A percentile compares a stretch with the other conserved stretches of the same genome.
Conservation (phyloP, 2,797 vertebrate genomes). For the Chiropotes sagulatus region DNA sequence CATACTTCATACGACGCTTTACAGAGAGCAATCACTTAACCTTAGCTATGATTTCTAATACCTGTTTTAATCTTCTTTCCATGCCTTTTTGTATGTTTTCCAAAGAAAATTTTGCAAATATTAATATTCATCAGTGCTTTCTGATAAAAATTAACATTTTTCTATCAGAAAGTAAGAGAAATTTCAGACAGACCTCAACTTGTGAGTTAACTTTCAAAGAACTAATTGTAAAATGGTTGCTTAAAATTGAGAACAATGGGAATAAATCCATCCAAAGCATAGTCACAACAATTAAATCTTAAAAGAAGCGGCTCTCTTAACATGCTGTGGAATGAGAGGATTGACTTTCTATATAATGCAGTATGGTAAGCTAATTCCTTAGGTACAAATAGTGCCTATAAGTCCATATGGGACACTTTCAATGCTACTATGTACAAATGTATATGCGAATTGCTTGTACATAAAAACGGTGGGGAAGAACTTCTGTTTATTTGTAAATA, state of each 20-base stretch:
- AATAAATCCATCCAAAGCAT: neutral
- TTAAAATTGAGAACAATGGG: neutral
- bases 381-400: neutral
- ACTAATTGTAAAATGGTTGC: neutral
- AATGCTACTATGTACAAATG: neutral
- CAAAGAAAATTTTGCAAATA: neutral
- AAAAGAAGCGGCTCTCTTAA: neutral
- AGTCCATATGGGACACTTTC: neutral
- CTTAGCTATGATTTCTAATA: neutral
- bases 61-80: neutral
- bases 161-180: neutral
- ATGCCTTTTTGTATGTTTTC: neutral
- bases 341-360: neutral
- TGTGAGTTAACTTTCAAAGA: neutral
- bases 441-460: neutral
- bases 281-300: neutral
- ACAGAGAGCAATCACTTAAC: neutral
- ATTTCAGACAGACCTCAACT: slow-evolving; percentile 1
- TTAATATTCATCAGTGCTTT: slow-evolving; percentile 11
- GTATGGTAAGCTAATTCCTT: neutral
- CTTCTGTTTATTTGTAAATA: slow-evolving; percentile 18
- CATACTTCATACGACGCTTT: neutral
- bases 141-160: slow-evolving; percentile 29
- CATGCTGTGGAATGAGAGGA: neutral
- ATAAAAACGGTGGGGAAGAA: neutral